phyloP scores from a whole-genome alignment of 1,140 invertebrate genomes.

The honey bee (Apis mellifera) region Amel_HAv3.1 CM009940.2:7417001-7417500 shows the following conservation, averaged over 20 bases:
- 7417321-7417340: not conserved
- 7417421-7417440: too few species aligned
- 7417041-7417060: not conserved
- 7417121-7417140: not conserved
- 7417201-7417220: not conserved
- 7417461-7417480: too few species aligned
- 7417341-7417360: conserved; percentile 28
- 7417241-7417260: not conserved
- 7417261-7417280: not conserved
- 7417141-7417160: not conserved
- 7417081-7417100: not conserved
- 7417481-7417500: too few species aligned
- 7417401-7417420: too few species aligned
- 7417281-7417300: not conserved
- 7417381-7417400: too few species aligned
- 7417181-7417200: not conserved
- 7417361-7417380: not conserved
- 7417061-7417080: not conserved
- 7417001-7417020: too few species aligned
- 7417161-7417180: too few species aligned
- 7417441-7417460: too few species aligned
- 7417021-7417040: too few species aligned
- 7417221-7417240: too few species aligned
- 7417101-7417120: not conserved
- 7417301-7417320: not conserved